Base-by-base conservation (phyloP, 2,888 invertebrate genomes). In the Nemurella pictetii region DNA sequence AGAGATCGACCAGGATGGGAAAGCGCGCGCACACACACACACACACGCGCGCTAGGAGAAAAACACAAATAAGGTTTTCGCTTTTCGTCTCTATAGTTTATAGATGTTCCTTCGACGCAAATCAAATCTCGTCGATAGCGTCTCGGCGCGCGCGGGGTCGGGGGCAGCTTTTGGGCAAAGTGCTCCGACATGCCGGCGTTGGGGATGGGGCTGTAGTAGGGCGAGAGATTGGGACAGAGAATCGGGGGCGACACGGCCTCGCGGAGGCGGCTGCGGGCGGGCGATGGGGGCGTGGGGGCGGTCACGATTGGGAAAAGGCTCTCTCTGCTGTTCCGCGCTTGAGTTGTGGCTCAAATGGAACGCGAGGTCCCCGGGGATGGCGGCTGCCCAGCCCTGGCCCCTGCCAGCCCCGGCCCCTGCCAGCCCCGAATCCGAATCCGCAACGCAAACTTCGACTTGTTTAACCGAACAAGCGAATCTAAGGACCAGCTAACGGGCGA, bases 291-390 rank as follows among this genome's bases (percentile, higher is more conserved):
- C n/a, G n/a, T n/a, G 29, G 80, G 80, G 80, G 32, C 26, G 80
- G 80, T 80, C 80, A 80, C 80, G 80, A 80, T 80, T 36, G 32
- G 32, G 80, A 80, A 75, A 80, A 80, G 80, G 32, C 80, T 80
- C 26, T 80, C 26, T 80, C 80, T 80, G 35, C 80, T 80, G 35
- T 85, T 85, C 85, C 84, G 32, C 86, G 85, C 80, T 84, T 84
- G 86, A 85, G 84, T 85, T 85, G 83, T 32, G 83, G 75, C 85
- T 84, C 86, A 85, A 86, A 86, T 86, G 86, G 86, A 82, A 86
- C 84, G 84, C 82, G 85, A 84, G 83, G 35, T n/a, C n/a, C n/a
- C n/a, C n/a, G n/a, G n/a, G n/a, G n/a, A n/a, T n/a, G n/a, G n/a
- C n/a, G n/a, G n/a, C n/a, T n/a, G n/a, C n/a, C n/a, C n/a, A n/a